Percentiles rank a stretch among this genome's conserved stretches.
Evolutionary conservation across 2,797 vertebrate species (phyloP).

Genomic region (Aphelocoma californica): DNA sequence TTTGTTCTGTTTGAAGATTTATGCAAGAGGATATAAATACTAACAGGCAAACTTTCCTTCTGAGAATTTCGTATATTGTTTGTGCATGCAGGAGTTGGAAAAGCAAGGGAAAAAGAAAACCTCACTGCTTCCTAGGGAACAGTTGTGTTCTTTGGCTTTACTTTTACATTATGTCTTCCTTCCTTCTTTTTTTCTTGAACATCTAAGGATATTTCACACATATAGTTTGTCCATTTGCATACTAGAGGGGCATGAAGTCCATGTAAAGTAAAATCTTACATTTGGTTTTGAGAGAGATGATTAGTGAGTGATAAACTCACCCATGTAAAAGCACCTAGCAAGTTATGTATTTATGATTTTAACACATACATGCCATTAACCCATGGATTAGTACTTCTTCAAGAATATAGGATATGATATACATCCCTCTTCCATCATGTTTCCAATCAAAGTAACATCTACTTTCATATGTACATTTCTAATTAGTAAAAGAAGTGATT

Average conservation of each 20-base stretch:
- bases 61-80: neutral
- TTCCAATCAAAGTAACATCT: neutral
- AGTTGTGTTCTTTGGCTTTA: neutral
- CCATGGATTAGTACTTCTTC: neutral
- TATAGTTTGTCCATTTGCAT: neutral
- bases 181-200: neutral
- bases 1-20: neutral
- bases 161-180: neutral
- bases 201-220: neutral
- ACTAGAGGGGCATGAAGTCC: neutral
- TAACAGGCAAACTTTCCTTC: neutral
- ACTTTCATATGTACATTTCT: neutral
- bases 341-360: neutral
- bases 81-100: neutral
- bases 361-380: neutral
- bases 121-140: neutral
- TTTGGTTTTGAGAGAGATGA: neutral
- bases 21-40: neutral
- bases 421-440: neutral
- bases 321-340: neutral
- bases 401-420: neutral
- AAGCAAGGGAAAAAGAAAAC: neutral
- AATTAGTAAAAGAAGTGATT: neutral
- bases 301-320: neutral
- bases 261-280: neutral